Percentiles rank a stretch among this genome's conserved stretches.
phyloP scores from a whole-genome alignment of 2,797 vertebrate genomes.

The Falco cherrug region DNA sequence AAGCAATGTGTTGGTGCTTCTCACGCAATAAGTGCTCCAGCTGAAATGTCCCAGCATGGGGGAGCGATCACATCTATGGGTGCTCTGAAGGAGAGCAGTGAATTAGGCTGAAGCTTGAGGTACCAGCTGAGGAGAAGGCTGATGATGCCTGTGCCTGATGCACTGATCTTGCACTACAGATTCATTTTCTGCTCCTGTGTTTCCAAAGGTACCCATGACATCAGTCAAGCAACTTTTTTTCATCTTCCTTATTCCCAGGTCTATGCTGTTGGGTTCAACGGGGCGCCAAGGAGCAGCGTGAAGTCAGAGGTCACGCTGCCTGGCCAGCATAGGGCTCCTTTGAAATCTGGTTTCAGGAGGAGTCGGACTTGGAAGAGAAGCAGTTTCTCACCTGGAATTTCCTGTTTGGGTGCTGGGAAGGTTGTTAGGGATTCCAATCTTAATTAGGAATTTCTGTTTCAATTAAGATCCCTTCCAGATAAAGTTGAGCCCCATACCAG shows the following conservation, averaged over 20 bases:
- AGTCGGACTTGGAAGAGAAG: neutral
- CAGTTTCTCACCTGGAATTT: conserved; percentile 34
- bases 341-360: neutral
- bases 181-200: neutral
- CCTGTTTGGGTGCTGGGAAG: conserved; percentile 11
- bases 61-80: neutral
- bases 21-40: neutral
- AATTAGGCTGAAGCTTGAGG: neutral
- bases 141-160: neutral
- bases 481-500: neutral
- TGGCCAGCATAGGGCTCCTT: neutral
- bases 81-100: neutral
- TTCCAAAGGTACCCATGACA: neutral
- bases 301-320: neutral
- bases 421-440: conserved; percentile 10
- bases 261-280: rapidly evolving
- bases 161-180: neutral
- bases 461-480: conserved; percentile 45
- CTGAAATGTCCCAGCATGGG: neutral
- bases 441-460: neutral
- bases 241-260: neutral
- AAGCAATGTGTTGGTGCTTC: neutral
- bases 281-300: neutral
- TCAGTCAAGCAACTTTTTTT: neutral
- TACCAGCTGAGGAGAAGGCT: neutral